phyloP scores from a whole-genome alignment of 2,888 invertebrate genomes.

The Silvanus unidentatus region DNA sequence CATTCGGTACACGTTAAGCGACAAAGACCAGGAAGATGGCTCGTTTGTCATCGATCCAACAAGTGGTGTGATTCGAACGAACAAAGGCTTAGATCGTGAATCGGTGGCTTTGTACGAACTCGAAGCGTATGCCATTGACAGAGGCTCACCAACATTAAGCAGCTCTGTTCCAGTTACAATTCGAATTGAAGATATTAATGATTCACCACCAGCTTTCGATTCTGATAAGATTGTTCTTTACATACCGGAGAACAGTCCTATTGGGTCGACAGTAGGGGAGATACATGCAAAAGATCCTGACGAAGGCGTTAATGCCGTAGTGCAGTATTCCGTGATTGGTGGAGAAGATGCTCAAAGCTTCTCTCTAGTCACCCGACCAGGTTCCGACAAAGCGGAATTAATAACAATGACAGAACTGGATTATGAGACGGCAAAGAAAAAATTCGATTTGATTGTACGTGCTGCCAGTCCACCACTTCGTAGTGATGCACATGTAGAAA shows the following conservation, averaged over 20 bases:
- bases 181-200: constrained; percentile 82
- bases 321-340: constrained; percentile 91
- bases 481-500: constrained; percentile 81
- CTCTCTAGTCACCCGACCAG: constrained; percentile 71
- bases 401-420: constrained; percentile 88
- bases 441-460: constrained; percentile 79
- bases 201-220: constrained; percentile 84
- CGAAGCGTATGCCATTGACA: constrained; percentile 82
- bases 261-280: constrained; percentile 88
- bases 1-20: constrained; percentile 70
- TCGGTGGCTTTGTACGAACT: constrained; percentile 79
- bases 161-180: constrained; percentile 66
- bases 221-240: constrained; percentile 83
- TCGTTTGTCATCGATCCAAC: constrained; percentile 90
- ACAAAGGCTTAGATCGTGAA: constrained; percentile 86
- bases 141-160: constrained; percentile 47
- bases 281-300: constrained; percentile 89
- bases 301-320: constrained; percentile 83
- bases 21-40: constrained; percentile 73
- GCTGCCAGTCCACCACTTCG: constrained; percentile 87
- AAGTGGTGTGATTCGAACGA: constrained; percentile 86
- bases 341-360: constrained; percentile 88
- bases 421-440: constrained; percentile 90
- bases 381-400: constrained; percentile 79
- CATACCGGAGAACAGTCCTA: constrained; percentile 93